Evolutionary conservation across 2,888 invertebrate genomes (phyloP).

Genomic region (Dilophus febrilis): DNA sequence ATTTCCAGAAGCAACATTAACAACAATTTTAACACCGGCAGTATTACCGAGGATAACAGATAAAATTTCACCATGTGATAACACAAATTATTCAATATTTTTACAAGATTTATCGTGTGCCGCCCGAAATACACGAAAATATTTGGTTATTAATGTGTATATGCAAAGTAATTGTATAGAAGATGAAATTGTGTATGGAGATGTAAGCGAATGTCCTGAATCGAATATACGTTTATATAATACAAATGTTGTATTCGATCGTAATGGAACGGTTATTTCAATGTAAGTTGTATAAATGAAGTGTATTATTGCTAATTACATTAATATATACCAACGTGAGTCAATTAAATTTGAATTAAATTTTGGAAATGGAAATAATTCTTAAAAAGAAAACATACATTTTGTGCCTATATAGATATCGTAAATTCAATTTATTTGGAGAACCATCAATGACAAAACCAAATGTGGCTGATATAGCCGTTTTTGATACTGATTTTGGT

Average conservation of each 20-base stretch:
- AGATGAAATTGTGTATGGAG: slow-evolving; percentile 24
- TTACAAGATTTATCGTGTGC: slow-evolving; percentile 32
- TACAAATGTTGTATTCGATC: slow-evolving; percentile 61
- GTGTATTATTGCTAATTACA: no score
- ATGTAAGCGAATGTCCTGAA: not conserved
- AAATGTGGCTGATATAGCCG: slow-evolving; percentile 35
- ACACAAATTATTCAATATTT: not conserved
- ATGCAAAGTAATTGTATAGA: slow-evolving; percentile 30
- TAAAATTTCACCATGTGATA: slow-evolving; percentile 19
- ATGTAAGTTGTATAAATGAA: not conserved
- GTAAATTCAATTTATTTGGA: slow-evolving; percentile 36
- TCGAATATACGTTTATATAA: slow-evolving; percentile 37
- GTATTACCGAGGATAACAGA: slow-evolving; percentile 21
- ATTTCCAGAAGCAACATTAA: slow-evolving; percentile 51
- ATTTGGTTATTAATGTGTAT: slow-evolving; percentile 25
- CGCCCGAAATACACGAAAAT: slow-evolving; percentile 30
- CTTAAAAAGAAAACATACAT: no score
- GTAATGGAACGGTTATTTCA: slow-evolving; percentile 50
- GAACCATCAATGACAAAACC: slow-evolving; percentile 32
- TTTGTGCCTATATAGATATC: slow-evolving; percentile 16
- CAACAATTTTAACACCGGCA: slow-evolving; percentile 18
- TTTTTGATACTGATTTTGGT: slow-evolving; percentile 61
- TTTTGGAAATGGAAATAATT: no score
- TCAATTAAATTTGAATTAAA: no score
- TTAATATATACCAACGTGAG: no score